Evolutionary conservation across 2,797 vertebrate genomes (phyloP).

Genomic region (Acipenser ruthenus): DNA sequence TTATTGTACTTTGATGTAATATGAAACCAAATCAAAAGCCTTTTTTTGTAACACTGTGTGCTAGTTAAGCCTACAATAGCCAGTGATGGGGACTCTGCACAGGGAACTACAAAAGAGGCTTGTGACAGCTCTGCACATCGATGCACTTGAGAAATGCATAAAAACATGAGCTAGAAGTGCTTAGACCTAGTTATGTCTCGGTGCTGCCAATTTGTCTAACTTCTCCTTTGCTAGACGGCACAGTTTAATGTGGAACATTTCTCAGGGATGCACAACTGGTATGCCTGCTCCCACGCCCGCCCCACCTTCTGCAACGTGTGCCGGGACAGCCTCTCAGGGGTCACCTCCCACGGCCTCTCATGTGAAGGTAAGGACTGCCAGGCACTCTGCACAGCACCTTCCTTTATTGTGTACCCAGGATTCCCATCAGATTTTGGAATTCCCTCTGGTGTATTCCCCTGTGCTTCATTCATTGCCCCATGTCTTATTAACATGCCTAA

Average conservation of each 20-base stretch:
- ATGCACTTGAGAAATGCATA: background rate
- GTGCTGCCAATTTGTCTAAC: slow-evolving; percentile 66
- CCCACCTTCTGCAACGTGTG: slow-evolving; percentile 97
- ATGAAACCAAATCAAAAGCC: no score
- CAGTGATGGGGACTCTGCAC: no score
- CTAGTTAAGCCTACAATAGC: no score
- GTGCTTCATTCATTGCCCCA: no score
- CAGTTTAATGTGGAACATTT: slow-evolving; percentile 99
- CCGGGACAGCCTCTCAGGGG: slow-evolving; percentile 90
- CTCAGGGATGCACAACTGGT: slow-evolving; percentile 99
- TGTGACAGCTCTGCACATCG: background rate
- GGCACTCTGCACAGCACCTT: background rate
- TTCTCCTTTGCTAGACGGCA: slow-evolving; percentile 85
- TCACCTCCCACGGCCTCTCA: slow-evolving; percentile 95
- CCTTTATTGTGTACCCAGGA: background rate
- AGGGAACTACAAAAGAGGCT: background rate
- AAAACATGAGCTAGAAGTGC: slow-evolving; percentile 13
- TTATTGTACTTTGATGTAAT: no score
- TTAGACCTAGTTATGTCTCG: slow-evolving; percentile 45
- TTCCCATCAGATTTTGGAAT: background rate
- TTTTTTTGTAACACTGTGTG: no score
- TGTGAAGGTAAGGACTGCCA: slow-evolving; percentile 78
- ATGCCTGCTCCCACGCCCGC: slow-evolving; percentile 95
- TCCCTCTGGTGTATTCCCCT: no score
- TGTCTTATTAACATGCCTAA: no score